These are phyloP conservation scores for Argyra leucocephala DNA, from an alignment of 2,888 invertebrate genomes.

Conservation along the genomic window DNA sequence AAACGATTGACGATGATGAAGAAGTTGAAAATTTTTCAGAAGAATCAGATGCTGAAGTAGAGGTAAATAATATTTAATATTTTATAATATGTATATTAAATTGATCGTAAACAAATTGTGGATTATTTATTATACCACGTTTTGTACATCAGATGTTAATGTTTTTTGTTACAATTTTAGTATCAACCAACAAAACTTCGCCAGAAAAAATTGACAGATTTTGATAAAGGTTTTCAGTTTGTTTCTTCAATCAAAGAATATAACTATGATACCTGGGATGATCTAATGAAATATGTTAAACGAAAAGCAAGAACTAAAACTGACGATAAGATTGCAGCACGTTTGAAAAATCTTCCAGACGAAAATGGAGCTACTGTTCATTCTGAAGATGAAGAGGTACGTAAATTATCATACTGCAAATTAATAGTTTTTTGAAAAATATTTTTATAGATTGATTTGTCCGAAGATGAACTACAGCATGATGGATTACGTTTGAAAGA, in stretches of 20 bases:
- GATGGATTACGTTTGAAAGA: conserved; percentile 60
- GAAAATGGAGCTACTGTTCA: conserved; percentile 46
- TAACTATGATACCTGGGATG: conserved; percentile 71
- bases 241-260: conserved; percentile 68
- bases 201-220: conserved; percentile 60
- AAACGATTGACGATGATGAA: conserved; percentile 75
- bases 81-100: not conserved
- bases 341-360: conserved; percentile 46
- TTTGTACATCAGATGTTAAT: not conserved
- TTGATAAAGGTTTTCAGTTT: conserved; percentile 74
- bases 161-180: conserved; percentile 46
- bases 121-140: too few species aligned
- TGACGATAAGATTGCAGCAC: conserved; percentile 71
- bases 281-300: conserved; percentile 67
- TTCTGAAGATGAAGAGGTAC: conserved; percentile 45
- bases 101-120: not conserved
- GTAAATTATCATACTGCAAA: too few species aligned
- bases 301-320: conserved; percentile 70
- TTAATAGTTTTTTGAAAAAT: not conserved
- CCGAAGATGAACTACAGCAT: conserved; percentile 67
- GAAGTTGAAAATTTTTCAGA: conserved; percentile 72
- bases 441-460: conserved; percentile 49
- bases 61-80: conserved; percentile 48
- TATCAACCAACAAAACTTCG: conserved; percentile 76
- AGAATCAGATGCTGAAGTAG: conserved; percentile 70